A percentile compares a stretch with the other conserved stretches of the same genome.
phyloP scores from a whole-genome alignment of 1,140 invertebrate genomes.

The Drosophila bifasciata region DNA sequence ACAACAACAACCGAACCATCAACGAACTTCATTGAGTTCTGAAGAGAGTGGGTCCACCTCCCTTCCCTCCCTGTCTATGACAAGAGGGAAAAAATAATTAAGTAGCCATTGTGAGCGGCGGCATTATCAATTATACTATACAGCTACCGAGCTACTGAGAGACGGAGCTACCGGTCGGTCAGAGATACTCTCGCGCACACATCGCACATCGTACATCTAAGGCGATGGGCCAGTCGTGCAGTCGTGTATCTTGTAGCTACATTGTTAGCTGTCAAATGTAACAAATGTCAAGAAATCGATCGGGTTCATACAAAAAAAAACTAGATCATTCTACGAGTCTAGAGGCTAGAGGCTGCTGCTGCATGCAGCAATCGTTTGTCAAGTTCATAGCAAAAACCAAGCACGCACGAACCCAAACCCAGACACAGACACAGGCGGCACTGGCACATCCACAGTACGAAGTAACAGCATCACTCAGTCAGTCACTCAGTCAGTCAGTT shows the following conservation, averaged over 20 bases:
- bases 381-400: conserved; percentile 71
- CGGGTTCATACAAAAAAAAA: conserved; percentile 54
- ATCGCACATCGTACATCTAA: conserved; percentile 22
- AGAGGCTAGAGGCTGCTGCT: conserved; percentile 2
- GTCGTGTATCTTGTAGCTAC: conserved; percentile 69
- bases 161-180: conserved; percentile 13
- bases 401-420: conserved; percentile 34
- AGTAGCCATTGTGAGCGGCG: conserved; percentile 66
- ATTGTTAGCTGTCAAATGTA: conserved; percentile 82
- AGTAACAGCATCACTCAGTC: conserved; percentile 17
- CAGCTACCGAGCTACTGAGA: conserved; percentile 8
- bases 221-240: conserved; percentile 37
- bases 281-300: conserved; percentile 73
- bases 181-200: conserved; percentile 1
- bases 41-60: conserved; percentile 10
- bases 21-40: conserved; percentile 68
- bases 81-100: conserved; percentile 72
- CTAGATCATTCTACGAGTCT: conserved; percentile 54
- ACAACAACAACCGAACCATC: conserved; percentile 11
- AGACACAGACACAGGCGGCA: too few relatives aligned
- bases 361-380: conserved; percentile 68
- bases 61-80: conserved; percentile 36
- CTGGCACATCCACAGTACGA: too few relatives aligned
- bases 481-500: conserved; percentile 9
- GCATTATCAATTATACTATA: conserved; percentile 74